Evolutionary conservation across 2,113 vertebrate species (phyloP).

Genomic region (Anolis carolinensis): DNA sequence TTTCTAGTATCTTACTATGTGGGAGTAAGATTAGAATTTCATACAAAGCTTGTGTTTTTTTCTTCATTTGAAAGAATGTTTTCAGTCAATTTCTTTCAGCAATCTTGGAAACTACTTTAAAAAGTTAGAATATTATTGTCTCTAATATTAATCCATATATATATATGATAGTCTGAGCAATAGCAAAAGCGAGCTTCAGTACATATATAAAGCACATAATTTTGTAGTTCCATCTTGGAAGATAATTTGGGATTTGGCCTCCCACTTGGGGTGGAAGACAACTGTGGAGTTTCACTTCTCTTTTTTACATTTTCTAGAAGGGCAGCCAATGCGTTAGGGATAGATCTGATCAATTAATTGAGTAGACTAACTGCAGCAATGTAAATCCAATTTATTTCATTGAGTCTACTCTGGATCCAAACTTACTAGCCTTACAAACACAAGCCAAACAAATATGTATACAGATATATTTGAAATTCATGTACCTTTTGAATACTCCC

Average conservation of each 20-base stretch:
- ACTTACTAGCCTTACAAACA: not conserved
- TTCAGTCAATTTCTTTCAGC: constrained; percentile 29
- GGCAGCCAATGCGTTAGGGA: not conserved
- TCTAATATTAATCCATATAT: not conserved
- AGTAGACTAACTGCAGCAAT: not conserved
- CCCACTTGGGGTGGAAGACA: not conserved
- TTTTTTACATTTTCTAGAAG: not conserved
- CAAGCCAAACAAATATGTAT: not conserved
- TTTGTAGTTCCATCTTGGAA: not conserved
- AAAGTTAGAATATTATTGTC: not conserved
- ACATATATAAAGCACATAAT: not conserved
- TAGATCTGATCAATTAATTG: not conserved
- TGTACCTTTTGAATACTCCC: constrained; percentile 94
- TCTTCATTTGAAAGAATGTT: constrained; percentile 25
- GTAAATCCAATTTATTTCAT: not conserved
- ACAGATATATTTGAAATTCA: constrained; percentile 4
- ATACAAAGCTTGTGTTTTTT: constrained; percentile 14
- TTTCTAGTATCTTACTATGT: constrained; percentile 4
- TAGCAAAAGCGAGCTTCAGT: not conserved
- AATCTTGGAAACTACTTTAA: constrained; percentile 1
- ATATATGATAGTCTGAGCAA: not conserved
- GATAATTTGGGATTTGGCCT: not conserved
- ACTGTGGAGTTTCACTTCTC: not conserved
- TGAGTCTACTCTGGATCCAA: not conserved
- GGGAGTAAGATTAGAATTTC: constrained; percentile 15